Conservation (phyloP, 2,888 invertebrate species). For the Drosophila formosana region DNA sequence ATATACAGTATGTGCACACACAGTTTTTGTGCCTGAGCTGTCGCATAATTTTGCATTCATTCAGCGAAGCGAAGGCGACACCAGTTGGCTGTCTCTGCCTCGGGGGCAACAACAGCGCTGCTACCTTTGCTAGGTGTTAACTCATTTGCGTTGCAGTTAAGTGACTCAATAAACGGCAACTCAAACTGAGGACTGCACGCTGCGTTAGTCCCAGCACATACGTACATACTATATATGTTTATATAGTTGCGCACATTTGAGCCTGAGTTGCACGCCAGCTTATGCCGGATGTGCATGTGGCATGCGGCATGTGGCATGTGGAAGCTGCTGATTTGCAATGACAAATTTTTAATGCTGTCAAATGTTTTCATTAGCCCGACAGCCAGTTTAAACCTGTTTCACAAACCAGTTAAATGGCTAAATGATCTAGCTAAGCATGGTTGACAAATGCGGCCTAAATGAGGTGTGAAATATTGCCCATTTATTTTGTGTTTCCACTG, state of each 20-base stretch:
- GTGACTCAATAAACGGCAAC: constrained; percentile 78
- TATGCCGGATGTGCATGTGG: constrained; percentile 25
- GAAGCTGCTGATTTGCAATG: constrained; percentile 52
- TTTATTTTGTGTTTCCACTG: not conserved
- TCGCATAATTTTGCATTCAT: constrained; percentile 77
- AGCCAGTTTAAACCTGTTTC: constrained; percentile 35
- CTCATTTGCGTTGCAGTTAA: constrained; percentile 75
- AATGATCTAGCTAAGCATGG: constrained; percentile 8
- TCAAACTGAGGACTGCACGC: constrained; percentile 71
- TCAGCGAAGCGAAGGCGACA: constrained; percentile 7
- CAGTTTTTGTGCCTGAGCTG: constrained; percentile 45
- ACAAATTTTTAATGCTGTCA: constrained; percentile 64
- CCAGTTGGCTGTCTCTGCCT: not conserved
- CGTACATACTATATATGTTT: constrained; percentile 2
- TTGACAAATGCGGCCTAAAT: constrained; percentile 4
- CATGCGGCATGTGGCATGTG: constrained; percentile 24
- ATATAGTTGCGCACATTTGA: constrained; percentile 17
- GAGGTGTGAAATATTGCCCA: constrained; percentile 15
- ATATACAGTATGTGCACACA: constrained; percentile 1
- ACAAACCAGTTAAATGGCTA: constrained; percentile 4
- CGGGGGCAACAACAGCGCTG: constrained; percentile 31
- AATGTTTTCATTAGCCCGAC: constrained; percentile 54
- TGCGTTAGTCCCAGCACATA: constrained; percentile 41
- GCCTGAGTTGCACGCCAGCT: constrained; percentile 29
- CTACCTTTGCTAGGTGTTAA: constrained; percentile 72